Percentiles rank a stretch among this genome's conserved stretches.
These are phyloP conservation scores for Argopecten irradians DNA, from an alignment of 1,140 invertebrate species.

Conservation along the genomic window DNA sequence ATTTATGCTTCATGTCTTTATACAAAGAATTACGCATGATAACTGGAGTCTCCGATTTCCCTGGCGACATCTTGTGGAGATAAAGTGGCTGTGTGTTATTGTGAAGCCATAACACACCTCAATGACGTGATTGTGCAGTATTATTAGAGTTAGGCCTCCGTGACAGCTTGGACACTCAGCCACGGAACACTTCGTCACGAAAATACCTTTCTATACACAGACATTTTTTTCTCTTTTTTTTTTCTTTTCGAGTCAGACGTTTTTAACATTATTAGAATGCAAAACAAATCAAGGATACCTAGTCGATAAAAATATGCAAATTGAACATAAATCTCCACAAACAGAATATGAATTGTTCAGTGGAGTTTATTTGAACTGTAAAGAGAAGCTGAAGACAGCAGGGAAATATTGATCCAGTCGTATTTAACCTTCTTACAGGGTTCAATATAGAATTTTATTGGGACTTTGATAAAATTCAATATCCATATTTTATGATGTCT, in stretches of 20 bases:
- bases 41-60: not conserved
- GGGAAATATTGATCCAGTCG: not conserved
- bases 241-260: not conserved
- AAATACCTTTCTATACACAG: not conserved
- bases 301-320: not conserved
- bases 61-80: not conserved
- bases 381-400: not conserved
- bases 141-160: not conserved
- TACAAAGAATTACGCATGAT: not conserved
- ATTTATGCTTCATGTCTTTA: not conserved
- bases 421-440: not conserved
- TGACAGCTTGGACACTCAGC: not conserved
- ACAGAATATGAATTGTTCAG: not conserved
- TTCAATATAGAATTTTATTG: not conserved
- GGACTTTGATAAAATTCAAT: not conserved
- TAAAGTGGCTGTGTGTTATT: not conserved
- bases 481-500: not conserved
- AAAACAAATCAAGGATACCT: not conserved
- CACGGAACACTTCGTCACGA: not conserved
- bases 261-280: not conserved
- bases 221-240: too few species aligned
- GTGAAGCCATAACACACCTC: not conserved
- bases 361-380: not conserved
- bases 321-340: not conserved
- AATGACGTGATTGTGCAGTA: not conserved